Evolutionary conservation across 2,888 invertebrate genomes (phyloP).

Genomic region (Epirrhoe alternata): DNA sequence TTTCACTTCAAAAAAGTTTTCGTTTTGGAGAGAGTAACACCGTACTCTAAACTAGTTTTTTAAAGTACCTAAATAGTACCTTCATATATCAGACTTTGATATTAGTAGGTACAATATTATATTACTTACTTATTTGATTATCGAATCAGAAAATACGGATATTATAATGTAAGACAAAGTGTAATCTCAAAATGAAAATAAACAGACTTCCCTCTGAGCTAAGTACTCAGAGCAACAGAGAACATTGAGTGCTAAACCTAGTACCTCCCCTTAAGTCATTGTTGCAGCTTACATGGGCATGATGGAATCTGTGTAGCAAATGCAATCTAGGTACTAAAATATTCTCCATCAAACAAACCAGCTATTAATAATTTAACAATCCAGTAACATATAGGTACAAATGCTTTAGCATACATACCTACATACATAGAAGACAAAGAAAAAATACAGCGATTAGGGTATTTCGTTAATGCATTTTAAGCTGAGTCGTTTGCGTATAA

Average conservation of each 20-base stretch:
- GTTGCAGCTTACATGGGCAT: constrained; percentile 6
- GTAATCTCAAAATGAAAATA: constrained; percentile 7
- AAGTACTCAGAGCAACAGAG: background rate
- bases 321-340: background rate
- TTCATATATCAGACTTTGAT: too few relatives aligned
- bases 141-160: too few relatives aligned
- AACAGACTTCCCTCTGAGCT: background rate
- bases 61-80: too few relatives aligned
- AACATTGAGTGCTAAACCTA: constrained; percentile 15
- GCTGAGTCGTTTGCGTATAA: background rate
- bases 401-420: background rate
- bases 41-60: too few relatives aligned
- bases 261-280: background rate
- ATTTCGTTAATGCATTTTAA: background rate
- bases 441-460: background rate
- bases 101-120: too few relatives aligned
- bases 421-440: too few relatives aligned
- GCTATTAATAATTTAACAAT: background rate
- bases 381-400: background rate
- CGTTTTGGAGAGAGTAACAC: too few relatives aligned
- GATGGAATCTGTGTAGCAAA: background rate
- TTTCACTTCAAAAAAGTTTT: too few relatives aligned
- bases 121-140: too few relatives aligned
- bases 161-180: background rate
- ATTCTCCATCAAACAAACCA: background rate